Conservation (phyloP, 2,113 vertebrate genomes). For the Cephalopholis sonnerati region DNA sequence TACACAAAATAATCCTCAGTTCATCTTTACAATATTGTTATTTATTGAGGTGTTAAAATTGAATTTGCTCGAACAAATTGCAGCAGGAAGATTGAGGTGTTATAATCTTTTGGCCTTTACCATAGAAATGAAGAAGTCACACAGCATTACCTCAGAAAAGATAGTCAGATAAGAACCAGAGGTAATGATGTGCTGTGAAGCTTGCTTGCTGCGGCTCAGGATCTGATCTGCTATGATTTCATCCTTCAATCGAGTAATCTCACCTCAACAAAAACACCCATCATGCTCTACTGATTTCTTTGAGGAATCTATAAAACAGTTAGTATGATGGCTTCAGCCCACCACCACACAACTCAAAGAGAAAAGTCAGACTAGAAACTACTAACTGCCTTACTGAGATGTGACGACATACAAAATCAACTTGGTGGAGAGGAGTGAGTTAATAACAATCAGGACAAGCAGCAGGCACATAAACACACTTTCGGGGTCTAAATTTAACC, state of each 20-base stretch:
- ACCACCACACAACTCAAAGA: neutral
- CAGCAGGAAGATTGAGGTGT: constrained; percentile 2
- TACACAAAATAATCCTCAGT: neutral
- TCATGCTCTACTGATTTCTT: neutral
- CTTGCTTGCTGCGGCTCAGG: neutral
- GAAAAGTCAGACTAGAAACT: neutral
- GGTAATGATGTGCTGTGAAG: neutral
- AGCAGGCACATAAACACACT: neutral
- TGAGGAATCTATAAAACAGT: neutral
- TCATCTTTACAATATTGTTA: neutral
- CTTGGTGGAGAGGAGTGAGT: neutral
- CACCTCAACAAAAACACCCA: constrained; percentile 19
- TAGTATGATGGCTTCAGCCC: neutral
- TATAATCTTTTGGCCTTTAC: neutral
- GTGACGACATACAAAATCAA: neutral
- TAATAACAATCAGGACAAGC: neutral
- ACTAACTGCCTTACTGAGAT: neutral
- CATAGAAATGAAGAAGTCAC: constrained; percentile 2
- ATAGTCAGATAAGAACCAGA: constrained; percentile 13
- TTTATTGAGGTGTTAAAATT: neutral
- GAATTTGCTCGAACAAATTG: neutral
- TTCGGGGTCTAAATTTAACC: neutral
- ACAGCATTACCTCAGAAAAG: neutral
- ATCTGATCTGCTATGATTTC: constrained; percentile 5
- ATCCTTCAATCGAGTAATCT: constrained; percentile 31